Evolutionary conservation across 2,797 vertebrate species (phyloP), one percentile per base, ranked within the genome.

Genomic region (Typhlichthys eigenmanni): DNA sequence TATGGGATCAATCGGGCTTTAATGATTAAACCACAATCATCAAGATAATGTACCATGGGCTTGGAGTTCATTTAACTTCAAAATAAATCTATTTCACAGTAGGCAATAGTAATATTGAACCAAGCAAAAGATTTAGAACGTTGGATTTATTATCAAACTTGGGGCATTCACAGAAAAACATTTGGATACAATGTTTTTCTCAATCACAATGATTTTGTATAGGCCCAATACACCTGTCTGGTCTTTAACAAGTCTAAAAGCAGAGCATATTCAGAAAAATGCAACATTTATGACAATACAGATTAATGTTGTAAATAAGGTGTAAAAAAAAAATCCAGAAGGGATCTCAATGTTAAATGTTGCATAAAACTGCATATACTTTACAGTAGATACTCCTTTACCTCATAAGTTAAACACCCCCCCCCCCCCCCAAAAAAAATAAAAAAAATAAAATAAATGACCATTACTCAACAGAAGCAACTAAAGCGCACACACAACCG

Each of bases 91-190:
- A 43, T 9, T 43, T 43, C 9, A 2, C 7, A 43, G 8, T 43
- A 43, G 38, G 38, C 38, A 43, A 43, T 10, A 43, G 1, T 43
- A 43, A 43, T 43, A 43, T 43, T 43, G 38, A 56, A 62, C 59
- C 66, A 13, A 16, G 34, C 51, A 5, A 38, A 59, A 53, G 62
- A 59, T 65, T 91, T 91, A 96, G 93, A 96, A 95, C 91, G 88
- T 89, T 91, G 85, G 81, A 82, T 96, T 97, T 90, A 94, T 96
- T 95, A 94, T 93, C 91, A 95, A 96, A 96, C 90, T 87, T 92
- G 94, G 92, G 91, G 91, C 87, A 85, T 93, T 91, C 90, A 88
- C 92, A 92, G 91, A 94, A 87, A 93, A 90, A 89, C 91, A 89
- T 91, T 91, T 94, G 89, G 90, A 92, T 92, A 94, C 88, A 93